Evolutionary conservation across 2,113 vertebrate genomes (phyloP), one percentile per base, ranked within the genome.

Genomic region (Clupea harengus): DNA sequence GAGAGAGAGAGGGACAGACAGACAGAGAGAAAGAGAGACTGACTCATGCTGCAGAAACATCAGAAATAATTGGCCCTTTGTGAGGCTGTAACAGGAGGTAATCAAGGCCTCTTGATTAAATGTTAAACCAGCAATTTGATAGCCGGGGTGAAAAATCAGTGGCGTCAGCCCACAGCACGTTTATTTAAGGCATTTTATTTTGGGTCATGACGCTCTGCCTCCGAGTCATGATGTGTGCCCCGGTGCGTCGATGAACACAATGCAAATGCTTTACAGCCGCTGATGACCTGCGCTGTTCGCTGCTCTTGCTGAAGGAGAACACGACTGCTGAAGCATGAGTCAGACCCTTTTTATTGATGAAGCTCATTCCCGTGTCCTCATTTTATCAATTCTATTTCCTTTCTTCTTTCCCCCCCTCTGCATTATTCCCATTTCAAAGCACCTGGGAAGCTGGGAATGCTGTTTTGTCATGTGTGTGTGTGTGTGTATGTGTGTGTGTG

Each of bases 51-150:
- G 45, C 25, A n/a, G 49, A 82, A 87, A 80, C 72, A 47, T 84
- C 10, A 25, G 57, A 67, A 47, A 83, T 83, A 57, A 83, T 44
- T 44, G 39, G 28, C 17, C 10, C 45, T 64, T 78, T 78, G 72
- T 72, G 47, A 44, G 54, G 82, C 83, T 49, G 28, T 78, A 32
- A 78, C 72, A 78, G 54, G 84, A 54, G 84, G 82, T 85, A 86
- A 83, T 84, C 87, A 87, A 81, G 46, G 72, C 11, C 85, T 81
- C 64, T 52, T 87, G 85, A 90, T 87, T 86, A 86, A 84, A 86
- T 81, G 84, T 81, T 88, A 87, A 86, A 88, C 64, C 72, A 82
- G 87, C 87, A 84, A 87, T 88, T 88, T 84, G 85, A 85, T 54
- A 32, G 32, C 72, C 72, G 3, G 28, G 32, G 28, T 32, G 11